Conservation (phyloP, 2,797 vertebrate species). For the Poeciliopsis gracilis region DNA sequence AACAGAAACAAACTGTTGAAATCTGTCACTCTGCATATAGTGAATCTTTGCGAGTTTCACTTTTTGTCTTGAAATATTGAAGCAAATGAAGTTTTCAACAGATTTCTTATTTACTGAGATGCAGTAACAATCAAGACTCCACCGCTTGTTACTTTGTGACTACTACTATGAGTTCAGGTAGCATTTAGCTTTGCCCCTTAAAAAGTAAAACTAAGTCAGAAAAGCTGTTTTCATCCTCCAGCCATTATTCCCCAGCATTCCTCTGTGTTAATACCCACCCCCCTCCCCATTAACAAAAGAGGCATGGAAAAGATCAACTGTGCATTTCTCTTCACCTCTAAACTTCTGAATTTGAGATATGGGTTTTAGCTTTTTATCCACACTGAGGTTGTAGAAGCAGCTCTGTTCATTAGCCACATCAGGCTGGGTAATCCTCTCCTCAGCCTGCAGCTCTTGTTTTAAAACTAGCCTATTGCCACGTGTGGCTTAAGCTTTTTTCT, state of each 20-base stretch:
- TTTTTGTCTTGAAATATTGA: not conserved
- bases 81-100: not conserved
- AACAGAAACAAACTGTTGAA: not conserved
- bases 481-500: slow-evolving; percentile 79
- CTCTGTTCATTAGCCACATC: slow-evolving; percentile 71
- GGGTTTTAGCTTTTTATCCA: slow-evolving; percentile 57
- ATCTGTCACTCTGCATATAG: not conserved
- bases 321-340: slow-evolving; percentile 56
- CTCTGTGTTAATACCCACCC: slow-evolving; percentile 45
- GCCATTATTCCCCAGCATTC: slow-evolving; percentile 34
- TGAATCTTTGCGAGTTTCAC: not conserved
- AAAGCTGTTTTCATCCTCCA: slow-evolving; percentile 54
- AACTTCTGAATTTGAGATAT: slow-evolving; percentile 56
- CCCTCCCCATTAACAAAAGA: slow-evolving; percentile 26
- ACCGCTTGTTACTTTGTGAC: slow-evolving; percentile 11
- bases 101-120: not conserved
- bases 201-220: slow-evolving; percentile 50
- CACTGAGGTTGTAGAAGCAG: slow-evolving; percentile 43
- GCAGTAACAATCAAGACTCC: slow-evolving; percentile 4
- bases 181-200: slow-evolving; percentile 40
- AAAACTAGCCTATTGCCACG: slow-evolving; percentile 74
- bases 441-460: slow-evolving; percentile 72
- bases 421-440: slow-evolving; percentile 71
- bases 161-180: slow-evolving; percentile 50
- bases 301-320: slow-evolving; percentile 40